These are phyloP conservation scores for Alosa alosa DNA, from an alignment of 2,113 vertebrate species.

Conservation along the genomic window DNA sequence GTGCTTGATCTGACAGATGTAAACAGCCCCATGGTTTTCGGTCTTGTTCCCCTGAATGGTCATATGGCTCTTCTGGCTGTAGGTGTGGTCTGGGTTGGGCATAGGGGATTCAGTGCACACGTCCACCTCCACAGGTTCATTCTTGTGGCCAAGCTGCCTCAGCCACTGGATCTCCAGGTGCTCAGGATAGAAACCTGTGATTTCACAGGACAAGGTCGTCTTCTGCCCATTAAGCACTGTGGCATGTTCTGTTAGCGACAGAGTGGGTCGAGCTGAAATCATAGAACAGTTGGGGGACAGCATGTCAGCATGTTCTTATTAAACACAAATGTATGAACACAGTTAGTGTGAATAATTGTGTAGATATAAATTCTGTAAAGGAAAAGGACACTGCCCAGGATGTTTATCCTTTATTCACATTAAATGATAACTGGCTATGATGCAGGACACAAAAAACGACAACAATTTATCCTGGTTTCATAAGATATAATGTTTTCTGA, in stretches of 20 bases:
- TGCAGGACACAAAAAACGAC: not conserved
- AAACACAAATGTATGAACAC: no score
- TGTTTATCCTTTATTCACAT: not conserved
- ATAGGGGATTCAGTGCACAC: conserved; percentile 56
- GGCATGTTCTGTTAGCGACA: conserved; percentile 51
- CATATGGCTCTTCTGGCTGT: conserved; percentile 54
- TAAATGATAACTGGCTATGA: not conserved
- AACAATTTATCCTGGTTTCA: not conserved
- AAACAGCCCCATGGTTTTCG: conserved; percentile 7
- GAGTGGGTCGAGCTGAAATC: conserved; percentile 51
- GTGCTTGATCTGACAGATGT: conserved; percentile 62
- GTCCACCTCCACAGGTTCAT: not conserved
- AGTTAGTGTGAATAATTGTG: no score
- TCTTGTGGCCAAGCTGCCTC: conserved; percentile 31
- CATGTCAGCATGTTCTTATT: no score
- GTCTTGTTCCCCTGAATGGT: conserved; percentile 45
- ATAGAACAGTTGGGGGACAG: not conserved
- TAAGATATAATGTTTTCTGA: not conserved
- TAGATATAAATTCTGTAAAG: not conserved
- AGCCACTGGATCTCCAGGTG: conserved; percentile 54
- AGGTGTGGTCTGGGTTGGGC: conserved; percentile 50
- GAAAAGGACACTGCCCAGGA: not conserved
- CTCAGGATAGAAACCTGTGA: conserved; percentile 58
- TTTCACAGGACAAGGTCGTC: conserved; percentile 59
- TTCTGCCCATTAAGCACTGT: conserved; percentile 51